phyloP scores from a whole-genome alignment of 2,888 invertebrate genomes.

The Archaeoteleia sp. region DNA sequence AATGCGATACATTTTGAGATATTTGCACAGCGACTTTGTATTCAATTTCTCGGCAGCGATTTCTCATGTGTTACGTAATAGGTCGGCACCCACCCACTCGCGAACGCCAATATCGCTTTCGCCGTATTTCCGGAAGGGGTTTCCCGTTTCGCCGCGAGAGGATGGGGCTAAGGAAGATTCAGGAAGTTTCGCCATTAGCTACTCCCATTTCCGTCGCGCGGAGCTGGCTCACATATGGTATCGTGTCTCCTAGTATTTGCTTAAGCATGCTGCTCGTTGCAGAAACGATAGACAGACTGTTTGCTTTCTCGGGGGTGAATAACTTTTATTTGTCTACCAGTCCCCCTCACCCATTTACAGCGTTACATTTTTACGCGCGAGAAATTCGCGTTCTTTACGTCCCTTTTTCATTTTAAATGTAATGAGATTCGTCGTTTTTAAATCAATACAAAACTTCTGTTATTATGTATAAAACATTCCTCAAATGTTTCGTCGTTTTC shows the following conservation, averaged over 20 bases:
- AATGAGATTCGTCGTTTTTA: conserved; percentile 8
- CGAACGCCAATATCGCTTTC: conserved; percentile 53
- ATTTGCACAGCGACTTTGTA: conserved; percentile 32
- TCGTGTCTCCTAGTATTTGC: conserved; percentile 67
- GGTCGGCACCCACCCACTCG: conserved; percentile 40
- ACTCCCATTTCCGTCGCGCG: conserved; percentile 64
- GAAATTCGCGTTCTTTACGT: conserved; percentile 56
- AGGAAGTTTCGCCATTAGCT: conserved; percentile 65
- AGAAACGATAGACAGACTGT: conserved; percentile 54
- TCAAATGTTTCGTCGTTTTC: too few relatives aligned
- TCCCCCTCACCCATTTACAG: conserved; percentile 45
- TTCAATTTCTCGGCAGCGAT: conserved; percentile 49
- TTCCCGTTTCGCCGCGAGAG: conserved; percentile 41
- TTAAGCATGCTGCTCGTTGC: conserved; percentile 61
- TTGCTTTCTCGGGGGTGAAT: conserved; percentile 64
- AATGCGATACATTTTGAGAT: conserved; percentile 32
- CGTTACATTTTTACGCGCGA: conserved; percentile 42
- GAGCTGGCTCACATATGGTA: conserved; percentile 64
- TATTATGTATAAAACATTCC: too few relatives aligned
- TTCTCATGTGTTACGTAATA: conserved; percentile 51
- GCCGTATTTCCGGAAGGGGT: conserved; percentile 51
- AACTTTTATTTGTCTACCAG: conserved; percentile 68
- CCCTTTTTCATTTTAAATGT: neutral
- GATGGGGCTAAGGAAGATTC: conserved; percentile 60
- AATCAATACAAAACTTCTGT: neutral